Base-by-base conservation (phyloP, 1,140 invertebrate genomes). In the Neodiprion pinetum region DNA sequence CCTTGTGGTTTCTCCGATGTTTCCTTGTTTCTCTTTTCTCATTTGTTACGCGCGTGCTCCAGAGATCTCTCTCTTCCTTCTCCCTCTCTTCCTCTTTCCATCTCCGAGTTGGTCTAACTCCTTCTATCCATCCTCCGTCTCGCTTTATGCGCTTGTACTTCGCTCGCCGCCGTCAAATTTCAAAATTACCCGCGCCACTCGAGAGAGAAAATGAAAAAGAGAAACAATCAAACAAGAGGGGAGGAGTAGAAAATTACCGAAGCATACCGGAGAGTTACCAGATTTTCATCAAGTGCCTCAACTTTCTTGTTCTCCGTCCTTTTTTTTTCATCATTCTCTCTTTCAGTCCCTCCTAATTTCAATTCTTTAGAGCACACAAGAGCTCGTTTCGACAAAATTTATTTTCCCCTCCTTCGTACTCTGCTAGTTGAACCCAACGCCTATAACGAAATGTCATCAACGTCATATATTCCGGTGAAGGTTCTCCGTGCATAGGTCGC, bases 141-240 rank as follows among this genome's bases (percentile, higher is more conserved):
- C 69, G 17, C 28, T 67, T 21, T 67, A 17, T 21, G 9, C 14
- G 66, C 66, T 28, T 28, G 67, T 70, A 53, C 72, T 74, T 72
- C 70, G 73, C 78, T 74, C 66, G 61, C 65, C 69, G 76, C 77
- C 75, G 74, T 72, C 76, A 75, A 71, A 72, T 66, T 40, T 67
- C 67, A 77, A 77, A 70, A 79, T 77, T 76, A 73, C 74, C 75
- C 74, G 72, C 73, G 74, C 75, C 73, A 71, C 49, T 72, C 68
- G 74, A 77, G 77, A 80, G 78, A 71, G 79, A 71, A 72, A 79
- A 75, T 79, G 28, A 40, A 40, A 40, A 40, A 40, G 28, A 40
- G 28, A 40, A 40, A 40, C 28, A 40, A 40, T 40, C 28, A 40
- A 40, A 40, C 28, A 40, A 40, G 28, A 40, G 1, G 28, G 28